Evolutionary conservation across 2,888 invertebrate species (phyloP).

Genomic region (Drosophila neotestacea): DNA sequence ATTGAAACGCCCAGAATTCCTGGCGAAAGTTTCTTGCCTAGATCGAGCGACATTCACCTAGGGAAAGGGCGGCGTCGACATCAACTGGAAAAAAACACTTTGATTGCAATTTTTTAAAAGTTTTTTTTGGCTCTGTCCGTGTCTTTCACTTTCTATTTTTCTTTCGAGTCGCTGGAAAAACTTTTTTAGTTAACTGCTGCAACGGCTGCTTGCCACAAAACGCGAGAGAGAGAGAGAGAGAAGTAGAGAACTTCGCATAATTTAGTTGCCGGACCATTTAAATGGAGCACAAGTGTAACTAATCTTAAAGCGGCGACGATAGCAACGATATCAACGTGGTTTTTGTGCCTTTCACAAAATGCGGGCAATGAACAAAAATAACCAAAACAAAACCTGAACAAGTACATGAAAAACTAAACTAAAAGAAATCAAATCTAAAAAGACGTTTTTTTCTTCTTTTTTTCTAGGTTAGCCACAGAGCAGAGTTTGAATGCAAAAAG

Average conservation of each 20-base stretch:
- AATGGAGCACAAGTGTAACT: constrained; percentile 82
- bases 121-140: constrained; percentile 16
- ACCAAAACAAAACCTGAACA: constrained; percentile 47
- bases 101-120: constrained; percentile 57
- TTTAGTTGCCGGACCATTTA: constrained; percentile 78
- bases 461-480: constrained; percentile 74
- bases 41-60: constrained; percentile 67
- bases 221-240: constrained; percentile 5
- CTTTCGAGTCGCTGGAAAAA: constrained; percentile 51
- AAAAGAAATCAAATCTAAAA: constrained; percentile 30
- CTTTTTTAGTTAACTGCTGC: constrained; percentile 43
- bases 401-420: constrained; percentile 40
- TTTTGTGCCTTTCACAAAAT: constrained; percentile 72
- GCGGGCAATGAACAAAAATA: constrained; percentile 32
- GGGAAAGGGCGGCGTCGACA: constrained; percentile 67
- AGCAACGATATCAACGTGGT: constrained; percentile 62
- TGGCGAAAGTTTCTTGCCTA: constrained; percentile 57
- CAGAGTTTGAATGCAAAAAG: constrained; percentile 39
- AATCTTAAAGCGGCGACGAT: constrained; percentile 70
- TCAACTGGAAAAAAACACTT: constrained; percentile 53
- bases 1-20: constrained; percentile 35
- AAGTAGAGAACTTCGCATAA: constrained; percentile 76
- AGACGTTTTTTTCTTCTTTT: constrained; percentile 42
- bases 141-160: constrained; percentile 72
- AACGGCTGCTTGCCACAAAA: constrained; percentile 26